These are phyloP conservation scores for Trissolcus basalis DNA, from an alignment of 1,140 invertebrate genomes.

Conservation along the genomic window DNA sequence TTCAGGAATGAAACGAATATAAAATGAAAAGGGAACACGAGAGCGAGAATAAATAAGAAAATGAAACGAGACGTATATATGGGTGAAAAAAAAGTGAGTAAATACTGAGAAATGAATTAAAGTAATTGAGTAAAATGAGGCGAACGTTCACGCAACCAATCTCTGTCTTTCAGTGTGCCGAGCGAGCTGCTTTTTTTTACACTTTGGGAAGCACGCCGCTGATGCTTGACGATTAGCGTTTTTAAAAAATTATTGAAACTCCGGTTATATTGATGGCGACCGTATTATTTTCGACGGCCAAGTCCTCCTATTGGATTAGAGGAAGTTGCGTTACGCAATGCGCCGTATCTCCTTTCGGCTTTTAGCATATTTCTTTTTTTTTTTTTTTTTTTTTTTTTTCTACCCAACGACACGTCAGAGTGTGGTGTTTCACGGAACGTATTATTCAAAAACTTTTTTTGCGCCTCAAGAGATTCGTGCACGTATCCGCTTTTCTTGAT, in stretches of 20 bases:
- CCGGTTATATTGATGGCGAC: no score
- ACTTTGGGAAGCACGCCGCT: no score
- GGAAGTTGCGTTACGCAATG: conserved; percentile 14
- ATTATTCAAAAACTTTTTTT: neutral
- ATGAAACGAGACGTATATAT: conserved; percentile 22
- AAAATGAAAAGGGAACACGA: no score
- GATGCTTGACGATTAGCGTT: no score
- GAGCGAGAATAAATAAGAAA: conserved; percentile 21
- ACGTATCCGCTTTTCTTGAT: neutral
- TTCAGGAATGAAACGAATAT: no score
- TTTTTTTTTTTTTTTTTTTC: no score
- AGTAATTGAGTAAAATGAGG: conserved; percentile 73
- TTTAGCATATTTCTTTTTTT: no score
- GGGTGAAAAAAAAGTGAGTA: conserved; percentile 50
- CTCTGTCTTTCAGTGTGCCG: conserved; percentile 24
- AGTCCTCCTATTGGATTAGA: conserved; percentile 15
- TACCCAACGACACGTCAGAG: neutral
- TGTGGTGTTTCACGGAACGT: neutral
- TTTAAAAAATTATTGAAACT: no score
- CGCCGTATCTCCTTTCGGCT: no score
- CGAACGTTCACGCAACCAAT: conserved; percentile 67
- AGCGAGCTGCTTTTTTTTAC: neutral
- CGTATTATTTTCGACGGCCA: no score
- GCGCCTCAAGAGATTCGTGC: conserved; percentile 1
- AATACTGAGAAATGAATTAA: conserved; percentile 73